phyloP scores from a whole-genome alignment of 2,888 invertebrate species.

The Chymomyza amoena region DNA sequence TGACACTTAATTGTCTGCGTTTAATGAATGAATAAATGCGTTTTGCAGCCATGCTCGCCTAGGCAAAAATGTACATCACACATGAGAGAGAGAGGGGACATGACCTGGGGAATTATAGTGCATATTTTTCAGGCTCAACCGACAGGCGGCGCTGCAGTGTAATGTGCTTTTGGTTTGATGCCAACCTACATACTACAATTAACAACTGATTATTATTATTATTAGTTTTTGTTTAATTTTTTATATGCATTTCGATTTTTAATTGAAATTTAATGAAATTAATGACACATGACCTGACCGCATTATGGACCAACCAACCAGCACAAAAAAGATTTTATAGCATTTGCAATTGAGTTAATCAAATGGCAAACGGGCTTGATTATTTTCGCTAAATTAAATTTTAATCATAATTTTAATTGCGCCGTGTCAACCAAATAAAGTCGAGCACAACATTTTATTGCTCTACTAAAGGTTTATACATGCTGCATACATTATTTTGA shows the following conservation, averaged over 20 bases:
- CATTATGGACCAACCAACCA: neutral
- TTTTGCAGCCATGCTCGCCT: conserved; percentile 19
- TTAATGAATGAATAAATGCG: conserved; percentile 73
- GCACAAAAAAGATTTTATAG: conserved; percentile 32
- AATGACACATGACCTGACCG: conserved; percentile 46
- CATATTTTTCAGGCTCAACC: neutral
- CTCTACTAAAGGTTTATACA: neutral
- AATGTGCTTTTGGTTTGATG: conserved; percentile 25
- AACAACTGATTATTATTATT: conserved; percentile 62
- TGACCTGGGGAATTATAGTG: neutral
- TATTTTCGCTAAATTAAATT: conserved; percentile 69
- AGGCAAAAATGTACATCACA: neutral
- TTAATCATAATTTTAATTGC: conserved; percentile 65
- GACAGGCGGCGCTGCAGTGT: conserved; percentile 13
- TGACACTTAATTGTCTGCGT: conserved; percentile 72
- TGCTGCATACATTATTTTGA: neutral
- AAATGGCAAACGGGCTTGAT: conserved; percentile 44
- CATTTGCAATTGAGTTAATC: conserved; percentile 52
- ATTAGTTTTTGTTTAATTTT: conserved; percentile 61
- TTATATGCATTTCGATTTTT: conserved; percentile 45
- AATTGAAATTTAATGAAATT: conserved; percentile 71
- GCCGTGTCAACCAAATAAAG: neutral
- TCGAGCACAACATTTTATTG: conserved; percentile 30
- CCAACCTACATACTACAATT: conserved; percentile 32
- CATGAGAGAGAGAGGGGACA: neutral